A percentile compares a stretch with the other conserved stretches of the same genome.
These are phyloP conservation scores for Linnaemya vulpina DNA, from an alignment of 2,888 invertebrate species.

Conservation along the genomic window DNA sequence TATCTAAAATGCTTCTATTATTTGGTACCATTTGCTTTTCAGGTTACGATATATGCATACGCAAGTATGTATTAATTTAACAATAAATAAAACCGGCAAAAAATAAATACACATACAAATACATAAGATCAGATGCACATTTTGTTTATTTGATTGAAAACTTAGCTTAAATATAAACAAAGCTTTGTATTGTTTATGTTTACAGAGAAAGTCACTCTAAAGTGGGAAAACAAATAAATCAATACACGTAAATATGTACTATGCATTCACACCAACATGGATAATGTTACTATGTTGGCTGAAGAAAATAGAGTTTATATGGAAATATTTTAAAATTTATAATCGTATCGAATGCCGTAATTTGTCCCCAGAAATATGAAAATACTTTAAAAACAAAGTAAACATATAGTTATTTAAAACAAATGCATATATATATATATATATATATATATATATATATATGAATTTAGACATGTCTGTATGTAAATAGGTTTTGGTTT, in stretches of 20 bases:
- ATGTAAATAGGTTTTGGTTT: no score
- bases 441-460: conserved; percentile 5
- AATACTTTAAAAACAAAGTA: no score
- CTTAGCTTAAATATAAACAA: conserved; percentile 43
- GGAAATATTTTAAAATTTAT: no score
- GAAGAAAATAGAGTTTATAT: no score
- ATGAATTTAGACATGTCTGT: background rate
- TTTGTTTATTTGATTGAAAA: conserved; percentile 18
- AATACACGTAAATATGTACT: background rate
- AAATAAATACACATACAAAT: background rate
- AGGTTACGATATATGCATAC: background rate
- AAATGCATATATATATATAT: no score
- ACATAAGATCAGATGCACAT: background rate
- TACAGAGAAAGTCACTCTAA: conserved; percentile 23
- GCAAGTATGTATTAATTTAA: conserved; percentile 11
- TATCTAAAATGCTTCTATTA: no score
- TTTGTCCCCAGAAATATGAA: no score
- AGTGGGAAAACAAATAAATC: background rate
- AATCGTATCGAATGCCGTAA: no score
- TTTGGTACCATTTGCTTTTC: background rate
- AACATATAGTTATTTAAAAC: no score
- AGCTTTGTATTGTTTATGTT: conserved; percentile 28
- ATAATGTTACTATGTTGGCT: background rate
- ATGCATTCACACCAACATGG: background rate
- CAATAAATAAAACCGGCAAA: conserved; percentile 23